A percentile compares a stretch with the other conserved stretches of the same genome.
phyloP scores from a whole-genome alignment of 2,888 invertebrate species.

The Trypoxylon attenuatum region DNA sequence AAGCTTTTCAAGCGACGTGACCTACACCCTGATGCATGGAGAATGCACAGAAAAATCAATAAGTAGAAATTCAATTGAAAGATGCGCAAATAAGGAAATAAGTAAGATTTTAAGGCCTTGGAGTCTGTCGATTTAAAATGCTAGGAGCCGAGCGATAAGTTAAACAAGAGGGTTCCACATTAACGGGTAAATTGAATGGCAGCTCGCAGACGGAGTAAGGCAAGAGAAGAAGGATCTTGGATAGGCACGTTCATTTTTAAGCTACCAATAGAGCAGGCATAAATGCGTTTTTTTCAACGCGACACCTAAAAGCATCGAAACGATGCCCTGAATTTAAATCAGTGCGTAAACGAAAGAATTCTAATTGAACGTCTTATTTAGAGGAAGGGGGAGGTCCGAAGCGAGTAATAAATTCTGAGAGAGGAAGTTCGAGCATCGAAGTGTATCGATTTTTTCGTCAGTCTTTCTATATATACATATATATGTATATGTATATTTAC shows the following conservation, averaged over 20 bases:
- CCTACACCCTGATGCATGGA: no score
- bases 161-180: not conserved
- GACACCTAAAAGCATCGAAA: not conserved
- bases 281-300: not conserved
- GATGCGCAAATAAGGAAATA: no score
- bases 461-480: not conserved
- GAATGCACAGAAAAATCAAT: no score
- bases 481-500: constrained; percentile 4
- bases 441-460: not conserved
- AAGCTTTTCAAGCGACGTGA: no score
- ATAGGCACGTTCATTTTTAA: not conserved
- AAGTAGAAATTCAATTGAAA: no score
- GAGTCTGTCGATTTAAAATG: not conserved
- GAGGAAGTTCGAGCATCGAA: not conserved
- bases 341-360: not conserved
- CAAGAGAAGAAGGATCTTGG: not conserved
- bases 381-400: not conserved
- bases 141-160: not conserved
- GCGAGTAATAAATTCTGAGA: no score
- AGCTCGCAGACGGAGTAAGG: not conserved
- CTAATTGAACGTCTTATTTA: not conserved
- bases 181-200: not conserved
- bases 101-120: not conserved
- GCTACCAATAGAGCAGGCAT: not conserved
- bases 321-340: not conserved